Percentiles rank a stretch among this genome's conserved stretches.
Conservation (phyloP, 1,140 invertebrate species). For the Achatina immaculata region DNA sequence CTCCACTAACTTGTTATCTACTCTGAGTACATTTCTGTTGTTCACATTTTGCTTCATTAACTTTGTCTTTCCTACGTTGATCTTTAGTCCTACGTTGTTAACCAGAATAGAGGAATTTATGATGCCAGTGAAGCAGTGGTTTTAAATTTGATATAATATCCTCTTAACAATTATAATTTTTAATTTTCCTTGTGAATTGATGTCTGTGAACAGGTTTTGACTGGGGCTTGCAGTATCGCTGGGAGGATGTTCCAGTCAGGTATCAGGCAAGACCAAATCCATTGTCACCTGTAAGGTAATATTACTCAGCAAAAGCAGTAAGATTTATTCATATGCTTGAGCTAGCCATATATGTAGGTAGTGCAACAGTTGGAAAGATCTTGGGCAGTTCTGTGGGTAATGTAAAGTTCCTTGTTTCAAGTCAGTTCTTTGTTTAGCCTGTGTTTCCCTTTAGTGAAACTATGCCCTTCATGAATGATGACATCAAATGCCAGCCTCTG, state of each 20-base stretch:
- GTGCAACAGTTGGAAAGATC: not conserved
- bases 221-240: conserved; percentile 53
- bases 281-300: not conserved
- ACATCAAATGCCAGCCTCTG: too few relatives aligned
- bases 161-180: not conserved
- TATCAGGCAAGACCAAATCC: not conserved
- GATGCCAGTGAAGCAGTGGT: too few relatives aligned
- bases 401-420: not conserved
- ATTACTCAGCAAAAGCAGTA: too few relatives aligned
- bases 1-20: too few relatives aligned
- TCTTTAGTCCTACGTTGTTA: too few relatives aligned
- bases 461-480: too few relatives aligned
- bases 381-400: not conserved
- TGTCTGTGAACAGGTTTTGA: conserved; percentile 48
- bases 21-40: too few relatives aligned
- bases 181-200: not conserved
- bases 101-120: too few relatives aligned
- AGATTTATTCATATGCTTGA: not conserved
- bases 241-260: conserved; percentile 42
- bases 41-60: too few relatives aligned
- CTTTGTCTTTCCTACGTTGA: too few relatives aligned
- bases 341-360: not conserved
- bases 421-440: too few relatives aligned
- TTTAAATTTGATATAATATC: not conserved
- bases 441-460: too few relatives aligned